Percentiles rank a stretch among this genome's conserved stretches.
phyloP scores from a whole-genome alignment of 1,140 invertebrate genomes.

The Drosophila pseudoananassae region DNA sequence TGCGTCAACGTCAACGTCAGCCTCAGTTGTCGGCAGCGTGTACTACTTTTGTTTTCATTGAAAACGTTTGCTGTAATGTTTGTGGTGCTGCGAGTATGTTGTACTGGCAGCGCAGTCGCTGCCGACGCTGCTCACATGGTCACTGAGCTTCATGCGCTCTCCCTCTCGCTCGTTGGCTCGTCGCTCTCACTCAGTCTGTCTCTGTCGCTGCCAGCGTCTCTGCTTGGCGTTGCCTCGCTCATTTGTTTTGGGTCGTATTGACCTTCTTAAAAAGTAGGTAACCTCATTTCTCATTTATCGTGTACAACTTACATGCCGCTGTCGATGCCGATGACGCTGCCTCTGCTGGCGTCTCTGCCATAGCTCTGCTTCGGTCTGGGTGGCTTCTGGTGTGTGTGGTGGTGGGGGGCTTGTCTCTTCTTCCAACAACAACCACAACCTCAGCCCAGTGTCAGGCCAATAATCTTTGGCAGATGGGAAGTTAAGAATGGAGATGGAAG shows the following conservation, averaged over 20 bases:
- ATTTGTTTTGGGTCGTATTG: conserved; percentile 82
- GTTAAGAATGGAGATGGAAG: too few species aligned
- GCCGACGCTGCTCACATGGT: conserved; percentile 66
- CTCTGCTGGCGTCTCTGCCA: conserved; percentile 7
- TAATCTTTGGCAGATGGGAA: too few species aligned
- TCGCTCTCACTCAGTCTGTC: conserved; percentile 12
- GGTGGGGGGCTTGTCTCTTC: conserved; percentile 36
- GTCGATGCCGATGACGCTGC: conserved; percentile 24
- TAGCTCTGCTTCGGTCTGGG: neutral
- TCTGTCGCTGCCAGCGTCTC: conserved; percentile 9
- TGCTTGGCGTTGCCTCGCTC: conserved; percentile 72
- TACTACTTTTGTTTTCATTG: conserved; percentile 82
- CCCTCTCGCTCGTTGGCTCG: conserved; percentile 19
- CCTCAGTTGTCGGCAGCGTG: conserved; percentile 57
- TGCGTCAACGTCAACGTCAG: conserved; percentile 19
- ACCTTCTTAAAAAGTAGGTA: conserved; percentile 84
- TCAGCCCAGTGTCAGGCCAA: conserved; percentile 6
- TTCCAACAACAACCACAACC: conserved; percentile 10
- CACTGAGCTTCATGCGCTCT: conserved; percentile 69
- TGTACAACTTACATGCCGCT: conserved; percentile 81
- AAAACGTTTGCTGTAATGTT: conserved; percentile 82
- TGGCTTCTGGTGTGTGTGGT: conserved; percentile 6
- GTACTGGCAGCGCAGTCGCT: conserved; percentile 28
- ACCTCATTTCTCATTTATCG: conserved; percentile 83
- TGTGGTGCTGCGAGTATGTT: conserved; percentile 55